Evolutionary conservation across 92 coral and sea anemone species (phyloP).

Genomic region (Bergia sp.): DNA sequence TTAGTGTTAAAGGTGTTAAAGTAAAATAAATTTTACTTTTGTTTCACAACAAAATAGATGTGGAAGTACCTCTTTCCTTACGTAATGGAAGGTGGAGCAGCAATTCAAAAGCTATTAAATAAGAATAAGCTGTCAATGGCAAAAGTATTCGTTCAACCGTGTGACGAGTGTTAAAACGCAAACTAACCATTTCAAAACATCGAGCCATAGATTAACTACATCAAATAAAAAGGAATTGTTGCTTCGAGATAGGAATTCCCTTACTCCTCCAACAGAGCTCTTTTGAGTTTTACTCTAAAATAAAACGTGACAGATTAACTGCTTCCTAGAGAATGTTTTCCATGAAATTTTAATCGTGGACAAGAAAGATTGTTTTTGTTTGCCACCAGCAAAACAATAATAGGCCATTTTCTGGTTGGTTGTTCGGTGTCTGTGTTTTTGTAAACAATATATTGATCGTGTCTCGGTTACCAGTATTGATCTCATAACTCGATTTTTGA

Average conservation of each 20-base stretch:
- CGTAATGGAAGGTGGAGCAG: constrained; percentile 14
- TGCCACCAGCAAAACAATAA: constrained; percentile 37
- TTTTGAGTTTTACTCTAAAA: background rate
- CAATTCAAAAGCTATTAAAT: constrained; percentile 15
- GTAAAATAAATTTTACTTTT: background rate
- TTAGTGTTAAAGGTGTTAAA: background rate
- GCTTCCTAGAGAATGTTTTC: constrained; percentile 41
- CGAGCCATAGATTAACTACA: background rate
- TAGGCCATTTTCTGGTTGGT: constrained; percentile 38
- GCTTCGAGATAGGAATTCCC: background rate
- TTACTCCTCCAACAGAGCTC: background rate
- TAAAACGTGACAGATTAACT: constrained; percentile 16
- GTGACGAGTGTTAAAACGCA: constrained; percentile 4
- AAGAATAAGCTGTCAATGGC: background rate
- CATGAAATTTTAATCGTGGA: constrained; percentile 38
- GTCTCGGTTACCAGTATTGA: constrained; percentile 24
- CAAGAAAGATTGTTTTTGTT: constrained; percentile 12
- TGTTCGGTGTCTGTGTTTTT: constrained; percentile 10
- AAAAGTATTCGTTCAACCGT: constrained; percentile 15
- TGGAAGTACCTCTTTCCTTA: constrained; percentile 26
- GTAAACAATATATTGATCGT: constrained; percentile 28
- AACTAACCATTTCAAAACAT: constrained; percentile 22
- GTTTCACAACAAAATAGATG: constrained; percentile 8
- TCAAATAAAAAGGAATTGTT: background rate
- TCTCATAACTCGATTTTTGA: constrained; percentile 30